These are phyloP conservation scores for Vanessa tameamea DNA, from an alignment of 1,140 invertebrate genomes.

Conservation along the genomic window DNA sequence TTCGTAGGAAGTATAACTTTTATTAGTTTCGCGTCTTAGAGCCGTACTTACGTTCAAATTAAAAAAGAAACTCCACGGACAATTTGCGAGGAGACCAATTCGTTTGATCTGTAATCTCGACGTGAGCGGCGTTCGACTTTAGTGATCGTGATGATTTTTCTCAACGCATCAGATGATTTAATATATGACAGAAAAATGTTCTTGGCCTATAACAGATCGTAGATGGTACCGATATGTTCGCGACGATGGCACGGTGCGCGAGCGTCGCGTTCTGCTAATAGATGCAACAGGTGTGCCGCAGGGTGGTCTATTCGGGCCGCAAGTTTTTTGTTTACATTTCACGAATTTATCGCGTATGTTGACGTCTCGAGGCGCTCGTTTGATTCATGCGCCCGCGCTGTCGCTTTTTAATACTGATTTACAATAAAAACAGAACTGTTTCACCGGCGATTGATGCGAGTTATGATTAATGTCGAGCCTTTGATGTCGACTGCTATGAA, in stretches of 20 bases:
- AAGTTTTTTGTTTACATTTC: slow-evolving; percentile 73
- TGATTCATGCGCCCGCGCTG: slow-evolving; percentile 75
- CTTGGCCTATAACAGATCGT: slow-evolving; percentile 24
- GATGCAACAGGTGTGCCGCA: slow-evolving; percentile 73
- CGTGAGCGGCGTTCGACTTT: slow-evolving; percentile 46
- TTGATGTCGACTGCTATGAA: slow-evolving; percentile 78
- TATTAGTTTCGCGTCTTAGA: slow-evolving; percentile 64
- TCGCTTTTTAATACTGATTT: slow-evolving; percentile 79
- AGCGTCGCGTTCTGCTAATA: slow-evolving; percentile 55
- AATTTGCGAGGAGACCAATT: slow-evolving; percentile 60
- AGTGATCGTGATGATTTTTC: slow-evolving; percentile 61
- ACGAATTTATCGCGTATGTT: slow-evolving; percentile 72
- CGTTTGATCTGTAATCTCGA: slow-evolving; percentile 62
- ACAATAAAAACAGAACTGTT: slow-evolving; percentile 78
- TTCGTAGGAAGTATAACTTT: slow-evolving; percentile 74
- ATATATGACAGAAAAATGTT: slow-evolving; percentile 50
- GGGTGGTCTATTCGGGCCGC: slow-evolving; percentile 65
- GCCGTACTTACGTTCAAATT: slow-evolving; percentile 60
- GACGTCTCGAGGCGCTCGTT: slow-evolving; percentile 71
- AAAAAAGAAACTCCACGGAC: slow-evolving; percentile 64
- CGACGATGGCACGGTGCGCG: slow-evolving; percentile 50
- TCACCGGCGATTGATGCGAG: slow-evolving; percentile 76
- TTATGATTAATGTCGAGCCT: slow-evolving; percentile 78
- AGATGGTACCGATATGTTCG: slow-evolving; percentile 43
- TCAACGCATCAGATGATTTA: slow-evolving; percentile 62